Evolutionary conservation across 2,797 vertebrate species (phyloP), one percentile per base, ranked within the genome.

Genomic region (Pseudochromis fuscus): DNA sequence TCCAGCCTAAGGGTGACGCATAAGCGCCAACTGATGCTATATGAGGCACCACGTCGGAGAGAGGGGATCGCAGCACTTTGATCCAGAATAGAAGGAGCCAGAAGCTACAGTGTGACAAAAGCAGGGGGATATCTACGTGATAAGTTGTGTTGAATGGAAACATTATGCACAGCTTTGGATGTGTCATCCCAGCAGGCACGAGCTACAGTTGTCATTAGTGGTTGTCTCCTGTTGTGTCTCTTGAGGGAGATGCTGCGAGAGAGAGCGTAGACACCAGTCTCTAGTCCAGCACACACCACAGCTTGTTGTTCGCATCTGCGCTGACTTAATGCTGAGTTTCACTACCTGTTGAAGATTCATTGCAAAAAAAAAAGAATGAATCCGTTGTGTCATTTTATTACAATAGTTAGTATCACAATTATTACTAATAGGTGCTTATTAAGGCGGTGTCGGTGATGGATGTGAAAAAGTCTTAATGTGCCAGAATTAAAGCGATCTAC

Each of bases 191-290:
- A 75, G 81, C 87, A 87, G 84, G 79, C 76, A 65, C 69, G 56
- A 84, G 78, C 67, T 77, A 76, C 78, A 81, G 66, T 78, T 81
- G 82, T 81, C 85, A 85, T 90, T 85, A 83, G 81, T 62, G 84
- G 52, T 56, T 49, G 72, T 83, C 57, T 82, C 82, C 85, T 69
- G 79, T 85, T 76, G 78, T 79, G 77, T 76, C 73, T 84, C 62
- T 70, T 33, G 51, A 84, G 81, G 79, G 42, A 87, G 69, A 42
- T 60, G 45, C 75, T 72, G 66, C 56, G 21, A 11, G 35, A 67
- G 35, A 67, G 70, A 77, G 74, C 21, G 10, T n/a, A 45, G 64
- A 72, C 45, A 53, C 49, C 44, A n/a, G n/a, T 61, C 38, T 66
- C n/a, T 44, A n/a, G 44, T 73, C 50, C 53, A 48, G 24, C 59